phyloP scores from a whole-genome alignment of 2,888 invertebrate species.

The Macaria notata region DNA sequence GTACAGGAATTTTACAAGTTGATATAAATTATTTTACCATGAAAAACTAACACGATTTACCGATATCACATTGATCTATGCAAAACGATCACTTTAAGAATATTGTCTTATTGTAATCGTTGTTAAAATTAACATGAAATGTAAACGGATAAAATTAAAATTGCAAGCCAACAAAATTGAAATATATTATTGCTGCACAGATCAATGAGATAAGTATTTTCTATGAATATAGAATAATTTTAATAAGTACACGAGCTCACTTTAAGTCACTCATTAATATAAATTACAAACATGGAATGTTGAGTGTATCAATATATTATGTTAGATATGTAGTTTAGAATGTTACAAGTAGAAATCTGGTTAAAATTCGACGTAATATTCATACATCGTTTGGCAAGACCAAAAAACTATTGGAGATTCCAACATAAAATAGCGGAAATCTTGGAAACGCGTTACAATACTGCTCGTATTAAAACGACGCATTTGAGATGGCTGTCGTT shows the following conservation, averaged over 20 bases:
- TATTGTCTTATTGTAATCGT: too few species aligned
- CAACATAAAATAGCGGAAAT: slow-evolving; percentile 20
- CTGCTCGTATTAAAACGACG: slow-evolving; percentile 24
- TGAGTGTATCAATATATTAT: slow-evolving; percentile 53
- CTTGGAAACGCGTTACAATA: slow-evolving; percentile 29
- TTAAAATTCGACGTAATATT: slow-evolving; percentile 24
- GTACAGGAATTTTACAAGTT: slow-evolving; percentile 19
- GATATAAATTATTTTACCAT: slow-evolving; percentile 15
- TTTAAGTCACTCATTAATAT: slow-evolving; percentile 77
- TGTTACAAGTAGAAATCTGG: slow-evolving; percentile 21
- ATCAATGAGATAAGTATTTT: slow-evolving; percentile 2
- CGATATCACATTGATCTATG: too few species aligned
- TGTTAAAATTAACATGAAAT: too few species aligned
- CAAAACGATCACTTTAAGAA: too few species aligned
- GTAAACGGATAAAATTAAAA: too few species aligned
- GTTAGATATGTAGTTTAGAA: slow-evolving; percentile 39
- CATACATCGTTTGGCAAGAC: slow-evolving; percentile 33
- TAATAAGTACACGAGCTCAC: slow-evolving; percentile 77
- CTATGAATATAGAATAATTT: slow-evolving; percentile 37
- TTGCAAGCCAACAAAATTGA: too few species aligned
- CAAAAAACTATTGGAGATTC: slow-evolving; percentile 22
- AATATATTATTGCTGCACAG: too few species aligned
- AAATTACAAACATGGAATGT: slow-evolving; percentile 67
- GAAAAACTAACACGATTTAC: too few species aligned
- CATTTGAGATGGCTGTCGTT: slow-evolving; percentile 30